Evolutionary conservation across 2,797 vertebrate genomes (phyloP).

Genomic region (Cryptoblepharus egeriae): DNA sequence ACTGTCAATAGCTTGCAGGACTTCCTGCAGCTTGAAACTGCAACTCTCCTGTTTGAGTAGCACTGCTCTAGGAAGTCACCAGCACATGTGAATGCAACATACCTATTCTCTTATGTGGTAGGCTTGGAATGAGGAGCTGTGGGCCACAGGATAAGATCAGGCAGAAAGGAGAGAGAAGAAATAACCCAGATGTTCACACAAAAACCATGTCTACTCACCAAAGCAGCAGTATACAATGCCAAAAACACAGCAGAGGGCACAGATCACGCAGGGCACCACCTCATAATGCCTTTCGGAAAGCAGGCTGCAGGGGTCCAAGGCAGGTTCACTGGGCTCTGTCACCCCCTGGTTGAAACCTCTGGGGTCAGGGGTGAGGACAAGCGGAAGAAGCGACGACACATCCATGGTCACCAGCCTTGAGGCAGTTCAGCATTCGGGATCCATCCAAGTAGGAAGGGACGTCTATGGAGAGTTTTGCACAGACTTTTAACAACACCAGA

Average conservation of each 20-base stretch:
- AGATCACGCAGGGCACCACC: slow-evolving; percentile 83
- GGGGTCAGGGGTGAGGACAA: slow-evolving; percentile 75
- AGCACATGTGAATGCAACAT: background rate
- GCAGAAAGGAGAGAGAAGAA: background rate
- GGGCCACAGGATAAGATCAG: too few relatives aligned
- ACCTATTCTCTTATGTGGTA: background rate
- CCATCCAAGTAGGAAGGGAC: background rate
- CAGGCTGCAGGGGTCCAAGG: slow-evolving; percentile 78
- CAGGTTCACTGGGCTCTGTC: slow-evolving; percentile 71
- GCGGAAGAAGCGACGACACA: slow-evolving; percentile 12
- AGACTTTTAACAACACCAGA: background rate
- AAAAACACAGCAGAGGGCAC: slow-evolving; percentile 89
- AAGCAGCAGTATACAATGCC: slow-evolving; percentile 92
- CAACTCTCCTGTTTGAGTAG: too few relatives aligned
- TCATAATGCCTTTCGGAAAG: slow-evolving; percentile 82
- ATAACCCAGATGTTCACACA: background rate
- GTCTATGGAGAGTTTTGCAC: background rate
- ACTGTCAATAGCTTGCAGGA: too few relatives aligned
- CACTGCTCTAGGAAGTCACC: background rate
- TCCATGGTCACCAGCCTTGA: slow-evolving; percentile 37
- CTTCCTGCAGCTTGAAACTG: too few relatives aligned
- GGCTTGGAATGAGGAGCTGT: background rate
- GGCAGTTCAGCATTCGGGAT: slow-evolving; percentile 13
- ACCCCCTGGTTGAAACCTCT: slow-evolving; percentile 74
- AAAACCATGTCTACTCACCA: slow-evolving; percentile 75